Conservation (phyloP, 1,140 invertebrate species). For the Saccostrea glomerata region DNA sequence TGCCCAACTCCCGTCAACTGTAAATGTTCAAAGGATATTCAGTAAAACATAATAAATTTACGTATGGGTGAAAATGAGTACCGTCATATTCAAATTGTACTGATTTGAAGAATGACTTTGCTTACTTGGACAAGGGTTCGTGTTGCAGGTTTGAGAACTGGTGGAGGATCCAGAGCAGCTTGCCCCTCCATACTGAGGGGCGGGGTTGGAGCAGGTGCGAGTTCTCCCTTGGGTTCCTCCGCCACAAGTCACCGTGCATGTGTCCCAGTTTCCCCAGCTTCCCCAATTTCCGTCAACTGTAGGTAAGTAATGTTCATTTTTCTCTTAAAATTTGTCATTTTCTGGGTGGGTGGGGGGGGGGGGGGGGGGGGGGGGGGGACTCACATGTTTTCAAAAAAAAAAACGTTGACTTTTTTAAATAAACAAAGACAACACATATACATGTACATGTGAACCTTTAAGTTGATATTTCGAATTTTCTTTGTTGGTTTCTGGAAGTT, state of each 20-base stretch:
- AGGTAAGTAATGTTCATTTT: too few species aligned
- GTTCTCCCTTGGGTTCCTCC: slow-evolving; percentile 88
- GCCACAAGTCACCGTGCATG: slow-evolving; percentile 93
- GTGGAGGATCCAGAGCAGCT: neutral
- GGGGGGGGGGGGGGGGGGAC: too few species aligned
- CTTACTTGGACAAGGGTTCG: slow-evolving; percentile 17
- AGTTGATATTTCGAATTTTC: too few species aligned
- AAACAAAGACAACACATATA: too few species aligned
- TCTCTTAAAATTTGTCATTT: neutral
- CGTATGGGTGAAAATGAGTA: neutral
- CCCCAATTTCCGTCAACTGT: slow-evolving; percentile 70
- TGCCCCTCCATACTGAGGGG: slow-evolving; percentile 37
- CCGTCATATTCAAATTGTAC: neutral
- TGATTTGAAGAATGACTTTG: neutral
- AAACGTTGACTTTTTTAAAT: too few species aligned
- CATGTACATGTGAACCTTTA: too few species aligned
- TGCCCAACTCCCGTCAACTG: neutral
- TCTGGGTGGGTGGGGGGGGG: too few species aligned
- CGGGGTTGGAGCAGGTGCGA: slow-evolving; percentile 60
- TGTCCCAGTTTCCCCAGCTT: slow-evolving; percentile 87
- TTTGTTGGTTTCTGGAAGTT: too few species aligned
- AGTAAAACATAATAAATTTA: too few species aligned
- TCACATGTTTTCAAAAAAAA: too few species aligned
- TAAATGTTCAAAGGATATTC: too few species aligned
- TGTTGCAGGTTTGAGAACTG: neutral